Evolutionary conservation across 2,888 invertebrate genomes (phyloP), one percentile per base, ranked within the genome.

Genomic region (Xanthia icteritia): DNA sequence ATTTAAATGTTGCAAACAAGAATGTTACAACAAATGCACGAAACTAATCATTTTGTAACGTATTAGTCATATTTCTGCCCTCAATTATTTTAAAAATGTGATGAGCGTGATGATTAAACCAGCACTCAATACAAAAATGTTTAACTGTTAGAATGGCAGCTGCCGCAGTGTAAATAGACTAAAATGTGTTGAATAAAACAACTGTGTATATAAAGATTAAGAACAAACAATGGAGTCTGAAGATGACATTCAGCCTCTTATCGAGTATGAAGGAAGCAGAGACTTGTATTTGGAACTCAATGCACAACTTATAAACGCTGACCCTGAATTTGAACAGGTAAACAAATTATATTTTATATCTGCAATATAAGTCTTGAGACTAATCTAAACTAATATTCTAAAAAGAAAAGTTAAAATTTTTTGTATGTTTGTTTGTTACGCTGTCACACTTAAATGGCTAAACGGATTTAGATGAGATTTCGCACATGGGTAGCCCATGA

Each of bases 281-380:
- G 92, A 92, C 13, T 69, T 87, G 15, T 85, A 85, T 79, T 86
- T 92, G 75, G 93, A 92, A 80, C 85, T 92, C 5, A 90, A 89
- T 72, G 87, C 89, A 56, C 96, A 96, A 85, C 73, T 76, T 42
- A 88, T 96, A 65, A 86, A 93, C 69, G 88, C 90, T 39, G 96
- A 96, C 85, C 93, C 93, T 76, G 95, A 96, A 23, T 95, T 92
- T 91, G 94, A 94, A 48, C 94, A 96, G 96, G 96, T 96, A 94
- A 90, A 51, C 36, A 20, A 27, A 17, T 8, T 56, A 23, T 39
- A 27, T 64, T 65, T 36, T 71, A 23, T 8, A 58, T 63, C 11
- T 23, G 31, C 2, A 23, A 23, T 66, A 23, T 31, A 8, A 61
- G 20, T 36, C 13, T 36, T 31, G 31, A 4, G 9, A 60, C 20